These are phyloP conservation scores for Digitonthophagus gazella DNA, from an alignment of 2,888 invertebrate species.

Conservation along the genomic window DNA sequence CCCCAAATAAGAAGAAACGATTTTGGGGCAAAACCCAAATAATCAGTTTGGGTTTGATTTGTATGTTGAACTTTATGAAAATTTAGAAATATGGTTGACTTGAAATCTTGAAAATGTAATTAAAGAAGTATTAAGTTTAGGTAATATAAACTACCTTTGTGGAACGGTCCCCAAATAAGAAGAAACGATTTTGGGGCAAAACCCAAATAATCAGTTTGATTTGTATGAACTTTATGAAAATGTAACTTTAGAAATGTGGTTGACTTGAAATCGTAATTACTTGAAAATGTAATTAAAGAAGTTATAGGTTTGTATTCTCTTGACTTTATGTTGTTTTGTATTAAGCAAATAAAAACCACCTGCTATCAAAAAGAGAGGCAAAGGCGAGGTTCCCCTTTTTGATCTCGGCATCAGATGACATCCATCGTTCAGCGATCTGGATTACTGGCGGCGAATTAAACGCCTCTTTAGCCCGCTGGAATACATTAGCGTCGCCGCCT, in stretches of 20 bases:
- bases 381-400: neutral
- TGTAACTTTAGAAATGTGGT: too few species aligned
- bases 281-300: neutral
- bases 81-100: too few species aligned
- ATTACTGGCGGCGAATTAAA: slow-evolving; percentile 9
- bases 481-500: slow-evolving; percentile 11
- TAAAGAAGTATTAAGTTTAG: too few species aligned
- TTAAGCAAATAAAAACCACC: slow-evolving; percentile 6
- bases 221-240: too few species aligned
- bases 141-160: neutral
- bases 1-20: neutral
- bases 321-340: neutral
- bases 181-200: neutral
- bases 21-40: neutral
- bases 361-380: slow-evolving; percentile 1
- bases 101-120: too few species aligned
- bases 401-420: slow-evolving; percentile 5
- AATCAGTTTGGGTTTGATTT: too few species aligned
- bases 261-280: too few species aligned
- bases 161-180: neutral
- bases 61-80: too few species aligned
- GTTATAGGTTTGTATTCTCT: neutral
- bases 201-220: too few species aligned
- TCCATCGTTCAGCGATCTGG: neutral
- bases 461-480: slow-evolving; percentile 14